phyloP scores from a whole-genome alignment of 2,797 vertebrate species.

The Emys orbicularis region DNA sequence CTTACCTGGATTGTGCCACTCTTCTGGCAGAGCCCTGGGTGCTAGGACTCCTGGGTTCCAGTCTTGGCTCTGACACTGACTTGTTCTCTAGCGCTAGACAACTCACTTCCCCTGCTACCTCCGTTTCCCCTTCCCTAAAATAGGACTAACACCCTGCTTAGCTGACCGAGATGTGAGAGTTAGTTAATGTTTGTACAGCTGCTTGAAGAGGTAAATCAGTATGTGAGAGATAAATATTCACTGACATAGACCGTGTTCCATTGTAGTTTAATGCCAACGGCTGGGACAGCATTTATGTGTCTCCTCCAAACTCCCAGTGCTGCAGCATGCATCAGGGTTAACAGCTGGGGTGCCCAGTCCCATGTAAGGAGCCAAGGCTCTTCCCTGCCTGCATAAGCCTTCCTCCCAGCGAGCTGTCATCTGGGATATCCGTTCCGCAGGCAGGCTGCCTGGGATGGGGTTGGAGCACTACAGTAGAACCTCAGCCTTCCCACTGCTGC shows the following conservation, averaged over 20 bases:
- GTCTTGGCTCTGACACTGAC: too few species aligned
- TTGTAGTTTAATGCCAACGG: neutral
- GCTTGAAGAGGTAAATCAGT: neutral
- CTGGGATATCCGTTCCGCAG: neutral
- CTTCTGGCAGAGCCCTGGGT: neutral
- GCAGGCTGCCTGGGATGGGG: neutral
- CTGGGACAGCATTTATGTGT: neutral
- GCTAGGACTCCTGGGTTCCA: neutral
- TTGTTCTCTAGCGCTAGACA: neutral
- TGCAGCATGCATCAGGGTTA: neutral
- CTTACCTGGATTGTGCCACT: neutral
- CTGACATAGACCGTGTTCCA: rapidly evolving
- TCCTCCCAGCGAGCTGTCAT: neutral
- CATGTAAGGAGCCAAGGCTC: neutral
- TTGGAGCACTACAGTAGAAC: neutral
- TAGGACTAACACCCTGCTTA: neutral
- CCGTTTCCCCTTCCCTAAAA: neutral
- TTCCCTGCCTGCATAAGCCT: neutral
- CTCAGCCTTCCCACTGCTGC: neutral
- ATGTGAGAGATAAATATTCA: neutral
- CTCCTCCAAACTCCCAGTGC: neutral
- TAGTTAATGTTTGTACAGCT: neutral
- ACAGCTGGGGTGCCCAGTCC: neutral
- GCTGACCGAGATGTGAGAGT: neutral
- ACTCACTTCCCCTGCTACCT: neutral